Percentiles rank a stretch among this genome's conserved stretches.
Conservation (phyloP, 2,888 invertebrate genomes). For the Meghimatium bilineatum region DNA sequence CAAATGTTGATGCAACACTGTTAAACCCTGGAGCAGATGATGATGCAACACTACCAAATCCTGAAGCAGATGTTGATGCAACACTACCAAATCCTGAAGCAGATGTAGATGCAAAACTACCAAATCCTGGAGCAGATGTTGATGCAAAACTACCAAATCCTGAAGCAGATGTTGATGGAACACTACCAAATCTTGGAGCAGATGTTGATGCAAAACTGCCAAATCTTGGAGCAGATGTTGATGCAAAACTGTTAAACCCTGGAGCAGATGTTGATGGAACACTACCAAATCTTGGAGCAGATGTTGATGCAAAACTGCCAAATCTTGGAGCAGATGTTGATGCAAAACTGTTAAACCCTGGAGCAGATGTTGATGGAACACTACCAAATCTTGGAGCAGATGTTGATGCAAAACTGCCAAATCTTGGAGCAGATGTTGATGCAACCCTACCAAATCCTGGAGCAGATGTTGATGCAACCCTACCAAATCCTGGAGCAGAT, state of each 20-base stretch:
- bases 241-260: neutral
- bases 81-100: neutral
- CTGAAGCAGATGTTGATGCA: neutral
- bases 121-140: no score
- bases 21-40: neutral
- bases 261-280: neutral
- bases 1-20: neutral
- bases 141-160: no score
- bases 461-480: neutral
- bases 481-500: neutral
- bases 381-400: neutral
- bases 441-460: neutral
- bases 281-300: neutral
- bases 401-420: neutral
- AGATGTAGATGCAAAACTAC: neutral
- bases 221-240: no score
- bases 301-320: neutral
- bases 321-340: neutral
- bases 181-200: no score
- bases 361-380: neutral
- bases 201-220: no score
- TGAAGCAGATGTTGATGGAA: no score
- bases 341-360: neutral
- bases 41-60: neutral
- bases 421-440: neutral